Base-by-base conservation (phyloP, 2,113 vertebrate genomes). In the Equus przewalskii region DNA sequence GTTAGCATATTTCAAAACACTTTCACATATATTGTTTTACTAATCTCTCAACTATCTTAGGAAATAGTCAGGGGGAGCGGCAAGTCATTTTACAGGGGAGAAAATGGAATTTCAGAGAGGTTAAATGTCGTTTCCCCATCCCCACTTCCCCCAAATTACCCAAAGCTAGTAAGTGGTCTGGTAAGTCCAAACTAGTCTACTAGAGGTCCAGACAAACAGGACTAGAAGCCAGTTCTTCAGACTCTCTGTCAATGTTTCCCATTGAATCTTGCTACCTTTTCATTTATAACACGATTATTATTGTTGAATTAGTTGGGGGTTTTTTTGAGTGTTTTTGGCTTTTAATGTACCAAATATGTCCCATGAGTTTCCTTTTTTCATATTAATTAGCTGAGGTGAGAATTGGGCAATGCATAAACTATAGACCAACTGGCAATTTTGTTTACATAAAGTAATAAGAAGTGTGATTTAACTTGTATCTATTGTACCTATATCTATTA, bases 381-480 rank as follows among this genome's bases (percentile, higher is more conserved):
- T 28, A 41, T 82, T 26, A 54, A 69, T 83, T 85, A 65, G 28
- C 41, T 56, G 5, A 54, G 26, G 46, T 60, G 24, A 94, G 76
- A 81, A 51, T 26, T 46, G 30, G 64, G 6, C 6, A 33, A 44
- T 72, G 33, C 12, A 81, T 75, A 64, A 72, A 33, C 8, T 36
- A 2, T 21, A 83, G 72, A 41, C 7, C 54, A 69, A 44, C 7
- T 33, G 85, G 41, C 24, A 21, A 58, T 88, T 92, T 82, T 93
- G 14, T 73, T 96, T 88, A 70, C 28, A 18, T 69, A 81, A 60
- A 96, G 22, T 28, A 80, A 28, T 4, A 82, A 94, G 46, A 91
- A 60, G 72, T 62, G 75, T 14, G 26, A 91, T 56, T 30, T 14
- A 24, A 56, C 21, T 41, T 62, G 8, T 16, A 30, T 62, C 7